phyloP scores from a whole-genome alignment of 2,113 vertebrate species.

The Lontra canadensis region DNA sequence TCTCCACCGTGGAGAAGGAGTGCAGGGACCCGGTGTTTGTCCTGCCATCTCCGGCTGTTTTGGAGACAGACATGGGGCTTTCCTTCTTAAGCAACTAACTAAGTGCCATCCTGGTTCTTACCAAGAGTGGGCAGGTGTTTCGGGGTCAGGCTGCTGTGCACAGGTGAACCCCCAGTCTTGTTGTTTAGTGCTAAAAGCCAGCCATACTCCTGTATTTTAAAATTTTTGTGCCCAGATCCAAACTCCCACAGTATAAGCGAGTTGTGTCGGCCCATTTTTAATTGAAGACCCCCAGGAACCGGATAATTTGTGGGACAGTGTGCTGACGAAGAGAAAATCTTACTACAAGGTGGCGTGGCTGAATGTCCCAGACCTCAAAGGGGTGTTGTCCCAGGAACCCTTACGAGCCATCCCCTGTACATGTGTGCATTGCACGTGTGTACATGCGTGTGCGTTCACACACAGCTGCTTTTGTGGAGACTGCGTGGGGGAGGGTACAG shows the following conservation, averaged over 20 bases:
- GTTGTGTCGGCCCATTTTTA: not conserved
- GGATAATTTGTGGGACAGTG: not conserved
- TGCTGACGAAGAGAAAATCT: not conserved
- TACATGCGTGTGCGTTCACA: accelerated
- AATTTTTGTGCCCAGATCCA: slow-evolving; percentile 20
- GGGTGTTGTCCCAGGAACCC: not conserved
- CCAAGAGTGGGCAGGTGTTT: not conserved
- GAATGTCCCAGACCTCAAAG: not conserved
- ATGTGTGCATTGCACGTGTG: not conserved
- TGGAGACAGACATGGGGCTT: not conserved
- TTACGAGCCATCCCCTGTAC: not conserved
- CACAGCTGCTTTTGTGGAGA: not conserved
- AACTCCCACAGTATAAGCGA: not conserved
- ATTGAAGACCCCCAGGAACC: not conserved
- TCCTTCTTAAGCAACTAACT: not conserved
- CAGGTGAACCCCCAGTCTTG: not conserved
- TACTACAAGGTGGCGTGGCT: not conserved
- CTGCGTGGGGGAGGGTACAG: not conserved
- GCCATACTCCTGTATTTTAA: not conserved
- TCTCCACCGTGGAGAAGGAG: not conserved
- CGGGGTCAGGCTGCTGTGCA: not conserved
- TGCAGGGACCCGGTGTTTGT: not conserved
- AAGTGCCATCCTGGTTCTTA: not conserved
- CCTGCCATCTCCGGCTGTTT: not conserved
- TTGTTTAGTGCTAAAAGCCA: slow-evolving; percentile 18